Conservation (phyloP, 2,888 invertebrate species). For the Brachyopa scutellaris region DNA sequence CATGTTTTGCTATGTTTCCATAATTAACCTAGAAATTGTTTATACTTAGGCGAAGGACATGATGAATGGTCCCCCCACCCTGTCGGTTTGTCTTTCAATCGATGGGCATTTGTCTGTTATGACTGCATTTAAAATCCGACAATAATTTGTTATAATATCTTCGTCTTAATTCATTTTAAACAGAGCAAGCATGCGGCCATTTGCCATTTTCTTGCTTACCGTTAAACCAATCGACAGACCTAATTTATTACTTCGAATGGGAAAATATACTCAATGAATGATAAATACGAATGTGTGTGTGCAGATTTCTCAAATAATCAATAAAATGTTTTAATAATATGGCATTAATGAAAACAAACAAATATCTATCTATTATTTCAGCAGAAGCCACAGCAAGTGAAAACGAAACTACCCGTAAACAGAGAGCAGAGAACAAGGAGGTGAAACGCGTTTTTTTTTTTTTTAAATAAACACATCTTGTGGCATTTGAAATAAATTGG, state of each 20-base stretch:
- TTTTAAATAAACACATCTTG: conserved; percentile 62
- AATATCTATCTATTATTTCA: conserved; percentile 62
- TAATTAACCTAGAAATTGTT: conserved; percentile 4
- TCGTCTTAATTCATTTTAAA: no score
- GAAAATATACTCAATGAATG: conserved; percentile 56
- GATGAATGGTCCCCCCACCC: conserved; percentile 12
- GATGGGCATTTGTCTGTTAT: conserved; percentile 31
- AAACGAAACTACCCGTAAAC: neutral
- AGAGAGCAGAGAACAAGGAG: conserved; percentile 9
- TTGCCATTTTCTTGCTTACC: no score
- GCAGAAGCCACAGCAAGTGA: conserved; percentile 33
- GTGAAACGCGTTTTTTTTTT: conserved; percentile 54
- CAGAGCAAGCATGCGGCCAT: conserved; percentile 14
- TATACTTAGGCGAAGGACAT: conserved; percentile 40
- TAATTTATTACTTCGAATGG: conserved; percentile 41
- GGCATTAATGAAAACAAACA: conserved; percentile 64
- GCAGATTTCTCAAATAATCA: conserved; percentile 65
- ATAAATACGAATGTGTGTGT: conserved; percentile 49
- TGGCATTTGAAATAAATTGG: conserved; percentile 55
- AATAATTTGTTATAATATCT: conserved; percentile 44
- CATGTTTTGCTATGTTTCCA: conserved; percentile 20
- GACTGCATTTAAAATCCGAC: conserved; percentile 32
- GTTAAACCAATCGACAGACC: conserved; percentile 4
- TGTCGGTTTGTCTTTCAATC: conserved; percentile 37
- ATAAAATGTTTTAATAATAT: conserved; percentile 73